These are phyloP conservation scores for Bradypus variegatus DNA, from an alignment of 2,797 vertebrate species.

Conservation along the genomic window DNA sequence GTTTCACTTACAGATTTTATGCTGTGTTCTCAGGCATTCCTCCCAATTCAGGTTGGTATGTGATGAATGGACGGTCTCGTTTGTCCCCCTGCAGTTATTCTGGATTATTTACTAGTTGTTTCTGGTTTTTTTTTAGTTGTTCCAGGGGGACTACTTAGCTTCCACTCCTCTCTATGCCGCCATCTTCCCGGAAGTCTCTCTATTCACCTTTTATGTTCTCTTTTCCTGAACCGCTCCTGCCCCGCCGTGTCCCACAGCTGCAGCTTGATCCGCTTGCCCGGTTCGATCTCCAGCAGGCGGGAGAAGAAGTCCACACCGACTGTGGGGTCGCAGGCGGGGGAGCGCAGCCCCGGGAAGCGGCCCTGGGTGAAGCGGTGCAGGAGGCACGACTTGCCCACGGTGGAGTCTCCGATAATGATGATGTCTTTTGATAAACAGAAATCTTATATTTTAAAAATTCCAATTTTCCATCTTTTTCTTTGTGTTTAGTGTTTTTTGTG, in stretches of 20 bases:
- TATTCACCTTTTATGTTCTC: too few species aligned
- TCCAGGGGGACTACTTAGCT: too few species aligned
- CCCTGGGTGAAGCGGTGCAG: conserved; percentile 80
- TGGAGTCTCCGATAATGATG: conserved; percentile 76
- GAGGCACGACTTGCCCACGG: conserved; percentile 81
- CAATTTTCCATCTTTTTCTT: neutral
- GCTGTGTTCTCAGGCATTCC: too few species aligned
- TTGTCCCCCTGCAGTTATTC: too few species aligned
- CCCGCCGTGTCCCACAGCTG: conserved; percentile 82
- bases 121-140: too few species aligned
- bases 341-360: conserved; percentile 75
- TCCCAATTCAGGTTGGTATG: too few species aligned
- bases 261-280: conserved; percentile 78
- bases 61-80: neutral
- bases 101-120: too few species aligned
- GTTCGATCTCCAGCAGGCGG: conserved; percentile 79
- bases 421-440: neutral
- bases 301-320: conserved; percentile 82
- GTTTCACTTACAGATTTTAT: too few species aligned
- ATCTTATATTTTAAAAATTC: neutral
- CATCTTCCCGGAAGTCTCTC: too few species aligned
- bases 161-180: too few species aligned
- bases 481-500: neutral
- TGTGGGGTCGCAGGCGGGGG: conserved; percentile 76
- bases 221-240: conserved; percentile 80